These are phyloP conservation scores for Neelides folsomi DNA, from an alignment of 2,888 invertebrate genomes.

Conservation along the genomic window DNA sequence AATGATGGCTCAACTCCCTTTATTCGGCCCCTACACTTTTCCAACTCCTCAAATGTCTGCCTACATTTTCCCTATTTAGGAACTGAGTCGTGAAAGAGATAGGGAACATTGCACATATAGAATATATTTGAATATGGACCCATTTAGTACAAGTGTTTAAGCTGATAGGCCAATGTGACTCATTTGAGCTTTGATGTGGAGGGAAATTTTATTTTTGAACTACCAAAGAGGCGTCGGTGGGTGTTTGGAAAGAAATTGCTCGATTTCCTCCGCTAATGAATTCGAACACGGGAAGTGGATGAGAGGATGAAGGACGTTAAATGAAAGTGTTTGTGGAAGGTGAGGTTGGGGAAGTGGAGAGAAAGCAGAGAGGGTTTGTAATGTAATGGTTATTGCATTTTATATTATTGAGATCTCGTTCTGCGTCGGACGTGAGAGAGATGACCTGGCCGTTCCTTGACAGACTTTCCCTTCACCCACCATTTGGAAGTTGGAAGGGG, in stretches of 20 bases:
- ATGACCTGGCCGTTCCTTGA: background rate
- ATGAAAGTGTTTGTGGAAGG: background rate
- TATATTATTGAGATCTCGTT: background rate
- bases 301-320: background rate
- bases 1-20: too few relatives aligned
- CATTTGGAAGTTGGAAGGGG: background rate
- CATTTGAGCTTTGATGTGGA: too few relatives aligned
- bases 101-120: too few relatives aligned
- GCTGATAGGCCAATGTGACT: too few relatives aligned
- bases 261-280: background rate
- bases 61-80: too few relatives aligned
- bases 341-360: background rate
- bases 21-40: too few relatives aligned
- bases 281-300: background rate
- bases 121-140: too few relatives aligned
- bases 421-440: background rate
- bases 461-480: background rate
- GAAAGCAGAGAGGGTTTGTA: background rate
- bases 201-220: too few relatives aligned
- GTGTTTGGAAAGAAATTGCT: background rate
- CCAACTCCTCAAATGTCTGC: too few relatives aligned
- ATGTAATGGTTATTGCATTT: slow-evolving; percentile 4
- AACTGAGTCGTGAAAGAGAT: too few relatives aligned
- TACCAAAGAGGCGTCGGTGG: too few relatives aligned
- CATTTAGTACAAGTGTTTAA: too few relatives aligned